Evolutionary conservation across 2,888 invertebrate species (phyloP), one percentile per base, ranked within the genome.

Genomic region (Didymodactylos carnosus): DNA sequence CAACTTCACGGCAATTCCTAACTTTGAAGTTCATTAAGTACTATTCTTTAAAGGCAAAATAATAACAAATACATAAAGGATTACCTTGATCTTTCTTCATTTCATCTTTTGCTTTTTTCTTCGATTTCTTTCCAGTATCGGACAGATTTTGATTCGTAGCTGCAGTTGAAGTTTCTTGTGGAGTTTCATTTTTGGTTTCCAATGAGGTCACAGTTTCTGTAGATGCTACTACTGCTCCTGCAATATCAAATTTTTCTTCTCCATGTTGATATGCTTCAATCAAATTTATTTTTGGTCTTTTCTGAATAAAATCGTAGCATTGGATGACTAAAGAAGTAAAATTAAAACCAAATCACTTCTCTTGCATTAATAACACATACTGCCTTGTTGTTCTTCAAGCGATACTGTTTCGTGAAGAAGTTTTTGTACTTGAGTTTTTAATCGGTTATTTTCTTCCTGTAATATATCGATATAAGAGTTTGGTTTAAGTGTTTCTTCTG

Each of bases 361-460:
- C 10, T n/a, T 25, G 8, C 23, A 39, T 49, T 53, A 51, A 39
- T 25, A 19, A 19, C 25, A 39, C 39, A 27, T 46, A 49, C 35
- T 39, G 46, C 69, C 69, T 23, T 39, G 39, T 29, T 74, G 39
- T 39, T 19, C 25, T 69, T 74, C 74, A 62, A 71, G 40, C 39
- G 40, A 23, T 29, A 53, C 39, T n/a, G 71, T 35, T 49, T 74
- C 74, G 14, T 69, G 29, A 16, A 53, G 53, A 40, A 74, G 46
- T 41, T 29, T 41, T 72, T 74, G 53, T 19, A 74, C 74, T 35
- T 53, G 62, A 13, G 6, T 71, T 72, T 70, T 71, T 25, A 74
- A 27, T 43, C 41, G 49, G 29, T 35, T 35, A 62, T 74, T 74
- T 71, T 74, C 71, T 23, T 39, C 41, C 35, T 74, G 71, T 23